A percentile compares a stretch with the other conserved stretches of the same genome.
These are phyloP conservation scores for Campoletis raptor DNA, from an alignment of 2,888 invertebrate genomes.

Conservation along the genomic window DNA sequence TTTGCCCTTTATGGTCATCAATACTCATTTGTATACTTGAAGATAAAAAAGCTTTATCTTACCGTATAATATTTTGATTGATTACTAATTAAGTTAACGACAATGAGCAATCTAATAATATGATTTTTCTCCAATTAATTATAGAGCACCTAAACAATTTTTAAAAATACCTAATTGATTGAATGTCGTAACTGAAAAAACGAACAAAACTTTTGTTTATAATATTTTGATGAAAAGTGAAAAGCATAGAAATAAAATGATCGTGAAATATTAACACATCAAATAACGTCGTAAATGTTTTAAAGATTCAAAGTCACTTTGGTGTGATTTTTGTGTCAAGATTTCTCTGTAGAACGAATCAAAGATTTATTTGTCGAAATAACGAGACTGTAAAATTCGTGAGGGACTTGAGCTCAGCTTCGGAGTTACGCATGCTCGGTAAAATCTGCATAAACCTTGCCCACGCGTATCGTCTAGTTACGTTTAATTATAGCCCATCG, in stretches of 20 bases:
- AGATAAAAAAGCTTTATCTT: neutral
- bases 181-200: neutral
- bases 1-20: constrained; percentile 4
- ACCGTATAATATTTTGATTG: neutral
- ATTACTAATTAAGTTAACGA: neutral
- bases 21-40: constrained; percentile 1
- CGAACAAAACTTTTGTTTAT: neutral
- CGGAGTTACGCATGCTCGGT: constrained; percentile 39
- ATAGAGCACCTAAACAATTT: neutral
- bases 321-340: neutral
- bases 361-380: constrained; percentile 34
- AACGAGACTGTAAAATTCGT: constrained; percentile 38
- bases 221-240: neutral
- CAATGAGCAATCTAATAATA: neutral
- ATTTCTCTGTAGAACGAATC: neutral
- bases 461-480: constrained; percentile 64
- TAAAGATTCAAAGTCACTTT: neutral
- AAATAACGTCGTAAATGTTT: neutral
- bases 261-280: neutral
- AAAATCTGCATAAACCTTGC: constrained; percentile 63
- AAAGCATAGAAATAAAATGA: neutral
- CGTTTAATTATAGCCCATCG: constrained; percentile 60
- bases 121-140: neutral
- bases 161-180: neutral
- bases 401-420: constrained; percentile 9